Evolutionary conservation across 2,888 invertebrate genomes (phyloP).

Genomic region (Margaritifera margaritifera): DNA sequence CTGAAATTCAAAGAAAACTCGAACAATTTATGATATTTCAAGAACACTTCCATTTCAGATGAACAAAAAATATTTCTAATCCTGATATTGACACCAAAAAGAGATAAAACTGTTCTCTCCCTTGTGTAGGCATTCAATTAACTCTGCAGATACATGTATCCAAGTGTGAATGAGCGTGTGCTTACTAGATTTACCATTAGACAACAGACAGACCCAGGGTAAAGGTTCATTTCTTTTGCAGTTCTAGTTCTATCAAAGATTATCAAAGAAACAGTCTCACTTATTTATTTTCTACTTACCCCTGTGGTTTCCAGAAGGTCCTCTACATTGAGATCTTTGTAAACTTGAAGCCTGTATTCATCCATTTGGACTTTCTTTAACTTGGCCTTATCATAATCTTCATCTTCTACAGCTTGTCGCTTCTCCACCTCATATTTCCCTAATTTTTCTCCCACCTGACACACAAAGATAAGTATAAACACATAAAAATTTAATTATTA

Average conservation of each 20-base stretch:
- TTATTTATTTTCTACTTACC: constrained; percentile 31
- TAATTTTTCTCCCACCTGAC: constrained; percentile 86
- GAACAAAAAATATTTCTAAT: too few species aligned
- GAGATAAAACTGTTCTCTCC: too few species aligned
- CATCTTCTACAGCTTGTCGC: constrained; percentile 89
- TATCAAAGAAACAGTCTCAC: not conserved
- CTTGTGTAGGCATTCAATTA: too few species aligned
- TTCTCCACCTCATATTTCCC: constrained; percentile 94
- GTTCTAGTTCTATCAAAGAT: not conserved
- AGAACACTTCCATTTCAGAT: too few species aligned
- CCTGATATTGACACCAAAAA: too few species aligned
- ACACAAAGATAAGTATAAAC: not conserved
- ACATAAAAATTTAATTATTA: constrained; percentile 2
- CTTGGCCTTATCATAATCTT: constrained; percentile 93
- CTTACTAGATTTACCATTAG: too few species aligned
- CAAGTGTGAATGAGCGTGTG: too few species aligned
- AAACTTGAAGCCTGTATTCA: constrained; percentile 84
- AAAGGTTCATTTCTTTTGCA: not conserved
- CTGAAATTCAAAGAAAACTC: too few species aligned
- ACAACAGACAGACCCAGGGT: not conserved
- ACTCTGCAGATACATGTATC: too few species aligned
- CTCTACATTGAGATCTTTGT: constrained; percentile 80
- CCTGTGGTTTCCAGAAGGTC: constrained; percentile 83
- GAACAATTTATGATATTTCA: too few species aligned
- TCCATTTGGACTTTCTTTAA: constrained; percentile 92